A percentile compares a stretch with the other conserved stretches of the same genome.
Conservation (phyloP, 2,888 invertebrate species). For the Serripes groenlandicus region DNA sequence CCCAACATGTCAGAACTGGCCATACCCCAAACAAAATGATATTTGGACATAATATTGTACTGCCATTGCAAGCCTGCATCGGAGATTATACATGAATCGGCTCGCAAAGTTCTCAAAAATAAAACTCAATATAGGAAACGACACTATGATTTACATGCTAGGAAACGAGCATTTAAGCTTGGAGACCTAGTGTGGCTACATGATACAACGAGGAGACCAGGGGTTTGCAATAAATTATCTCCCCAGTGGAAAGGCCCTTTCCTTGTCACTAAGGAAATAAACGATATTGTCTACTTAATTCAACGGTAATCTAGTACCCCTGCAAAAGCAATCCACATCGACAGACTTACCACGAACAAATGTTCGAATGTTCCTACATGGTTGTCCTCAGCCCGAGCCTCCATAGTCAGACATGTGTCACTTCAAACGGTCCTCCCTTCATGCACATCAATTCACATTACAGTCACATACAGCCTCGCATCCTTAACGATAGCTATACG, state of each 20-base stretch:
- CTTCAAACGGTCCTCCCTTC: too few relatives aligned
- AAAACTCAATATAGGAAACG: constrained; percentile 30
- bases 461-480: too few relatives aligned
- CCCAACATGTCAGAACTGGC: constrained; percentile 61
- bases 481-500: too few relatives aligned
- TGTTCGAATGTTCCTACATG: not conserved
- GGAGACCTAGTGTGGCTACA: constrained; percentile 24
- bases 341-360: constrained; percentile 32
- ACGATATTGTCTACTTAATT: constrained; percentile 35
- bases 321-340: constrained; percentile 42
- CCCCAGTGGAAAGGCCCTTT: constrained; percentile 45
- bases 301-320: constrained; percentile 18
- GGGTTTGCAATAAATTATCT: constrained; percentile 45
- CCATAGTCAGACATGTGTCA: too few relatives aligned
- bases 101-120: constrained; percentile 26
- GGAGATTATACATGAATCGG: too few relatives aligned
- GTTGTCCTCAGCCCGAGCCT: not conserved
- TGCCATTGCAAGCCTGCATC: too few relatives aligned
- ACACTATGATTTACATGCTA: constrained; percentile 37
- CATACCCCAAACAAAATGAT: too few relatives aligned
- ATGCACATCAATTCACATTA: too few relatives aligned
- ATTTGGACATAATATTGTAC: too few relatives aligned
- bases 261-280: too few relatives aligned
- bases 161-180: not conserved
- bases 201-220: constrained; percentile 19